Conservation (phyloP, 2,113 vertebrate genomes). For the Todiramphus chloris region DNA sequence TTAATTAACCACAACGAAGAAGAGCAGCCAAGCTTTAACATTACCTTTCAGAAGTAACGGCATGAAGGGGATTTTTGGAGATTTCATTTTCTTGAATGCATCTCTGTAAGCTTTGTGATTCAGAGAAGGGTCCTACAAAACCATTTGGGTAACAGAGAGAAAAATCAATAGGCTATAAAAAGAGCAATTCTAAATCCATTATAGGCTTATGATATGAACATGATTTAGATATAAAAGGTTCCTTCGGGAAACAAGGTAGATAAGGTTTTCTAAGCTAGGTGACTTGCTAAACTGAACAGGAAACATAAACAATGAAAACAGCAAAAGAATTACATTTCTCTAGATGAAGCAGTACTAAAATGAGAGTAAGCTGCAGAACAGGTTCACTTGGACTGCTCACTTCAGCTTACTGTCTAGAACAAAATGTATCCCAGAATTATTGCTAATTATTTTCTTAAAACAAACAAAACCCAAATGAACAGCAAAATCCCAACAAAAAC, state of each 20-base stretch:
- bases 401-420: not conserved
- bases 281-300: slow-evolving; percentile 53
- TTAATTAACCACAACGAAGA: not conserved
- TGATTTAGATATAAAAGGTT: slow-evolving; percentile 53
- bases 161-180: slow-evolving; percentile 73
- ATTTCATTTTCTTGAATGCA: slow-evolving; percentile 97
- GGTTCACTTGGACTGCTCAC: not conserved
- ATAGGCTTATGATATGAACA: slow-evolving; percentile 45
- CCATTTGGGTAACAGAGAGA: slow-evolving; percentile 67
- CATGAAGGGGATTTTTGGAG: slow-evolving; percentile 98
- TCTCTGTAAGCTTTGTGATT: slow-evolving; percentile 99
- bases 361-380: not conserved
- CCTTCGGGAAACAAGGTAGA: slow-evolving; percentile 48
- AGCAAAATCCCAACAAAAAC: not conserved
- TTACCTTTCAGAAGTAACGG: slow-evolving; percentile 96
- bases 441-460: not conserved
- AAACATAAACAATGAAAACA: slow-evolving; percentile 56
- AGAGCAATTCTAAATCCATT: slow-evolving; percentile 63
- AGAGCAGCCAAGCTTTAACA: not conserved
- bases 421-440: not conserved
- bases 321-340: slow-evolving; percentile 31
- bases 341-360: slow-evolving; percentile 22
- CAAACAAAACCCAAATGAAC: not conserved
- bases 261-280: slow-evolving; percentile 59
- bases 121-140: slow-evolving; percentile 92